phyloP scores from a whole-genome alignment of 2,888 invertebrate species.

The Agapostemon virescens region DNA sequence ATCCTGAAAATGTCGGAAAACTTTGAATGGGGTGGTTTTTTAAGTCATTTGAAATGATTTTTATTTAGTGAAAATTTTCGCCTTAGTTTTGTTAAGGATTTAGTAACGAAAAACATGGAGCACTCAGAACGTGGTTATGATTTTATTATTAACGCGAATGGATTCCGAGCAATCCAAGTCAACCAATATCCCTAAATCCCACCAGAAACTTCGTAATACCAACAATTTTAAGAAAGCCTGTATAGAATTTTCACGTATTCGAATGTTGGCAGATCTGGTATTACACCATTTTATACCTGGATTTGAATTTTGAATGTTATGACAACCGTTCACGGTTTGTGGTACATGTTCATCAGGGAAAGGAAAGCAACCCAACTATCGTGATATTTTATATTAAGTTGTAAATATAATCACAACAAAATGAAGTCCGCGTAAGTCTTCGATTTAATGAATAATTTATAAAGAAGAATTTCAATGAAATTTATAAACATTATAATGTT shows the following conservation, averaged over 20 bases:
- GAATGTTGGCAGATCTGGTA: constrained; percentile 17
- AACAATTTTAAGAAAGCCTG: no score
- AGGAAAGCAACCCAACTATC: not conserved
- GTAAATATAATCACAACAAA: not conserved
- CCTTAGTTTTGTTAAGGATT: no score
- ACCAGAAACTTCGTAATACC: no score
- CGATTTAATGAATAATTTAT: not conserved
- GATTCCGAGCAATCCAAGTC: no score
- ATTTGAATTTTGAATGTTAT: constrained; percentile 44
- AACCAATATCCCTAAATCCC: no score
- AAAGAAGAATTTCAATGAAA: not conserved
- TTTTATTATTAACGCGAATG: no score
- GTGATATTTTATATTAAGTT: not conserved
- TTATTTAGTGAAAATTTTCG: no score
- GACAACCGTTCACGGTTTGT: not conserved
- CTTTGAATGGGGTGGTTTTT: no score
- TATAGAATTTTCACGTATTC: not conserved
- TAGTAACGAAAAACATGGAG: no score
- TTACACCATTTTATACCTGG: not conserved
- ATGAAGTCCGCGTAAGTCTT: constrained; percentile 60
- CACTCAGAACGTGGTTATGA: no score
- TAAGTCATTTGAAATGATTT: no score
- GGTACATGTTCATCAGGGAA: not conserved
- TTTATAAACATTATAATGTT: not conserved
- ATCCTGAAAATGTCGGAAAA: no score